These are phyloP conservation scores for Scaptomyza graminum DNA, from an alignment of 1,140 invertebrate species.

Conservation along the genomic window DNA sequence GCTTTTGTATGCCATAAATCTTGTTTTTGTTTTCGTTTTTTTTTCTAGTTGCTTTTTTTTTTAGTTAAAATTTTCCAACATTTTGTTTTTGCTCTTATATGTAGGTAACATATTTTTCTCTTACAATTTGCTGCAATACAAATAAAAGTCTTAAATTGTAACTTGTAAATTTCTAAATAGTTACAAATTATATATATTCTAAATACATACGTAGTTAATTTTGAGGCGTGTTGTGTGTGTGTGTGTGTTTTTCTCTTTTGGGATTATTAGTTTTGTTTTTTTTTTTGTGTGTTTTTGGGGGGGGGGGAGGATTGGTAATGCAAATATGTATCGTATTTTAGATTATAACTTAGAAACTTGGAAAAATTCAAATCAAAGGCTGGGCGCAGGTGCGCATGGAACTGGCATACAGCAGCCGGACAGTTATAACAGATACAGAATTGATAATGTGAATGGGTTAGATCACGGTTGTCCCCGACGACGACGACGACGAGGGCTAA, in stretches of 20 bases:
- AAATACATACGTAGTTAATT: constrained; percentile 74
- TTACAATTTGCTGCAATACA: constrained; percentile 79
- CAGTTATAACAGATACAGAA: constrained; percentile 37
- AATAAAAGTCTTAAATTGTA: constrained; percentile 81
- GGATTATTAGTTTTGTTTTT: constrained; percentile 33
- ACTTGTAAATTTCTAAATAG: constrained; percentile 79
- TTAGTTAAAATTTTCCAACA: constrained; percentile 77
- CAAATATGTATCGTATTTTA: constrained; percentile 75
- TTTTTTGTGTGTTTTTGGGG: constrained; percentile 20
- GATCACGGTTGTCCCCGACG: constrained; percentile 11
- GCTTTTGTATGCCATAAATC: constrained; percentile 63
- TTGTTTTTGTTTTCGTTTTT: too few species aligned
- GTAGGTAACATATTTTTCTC: constrained; percentile 78
- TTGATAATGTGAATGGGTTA: constrained; percentile 18
- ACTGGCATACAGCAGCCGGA: constrained; percentile 55
- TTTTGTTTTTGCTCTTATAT: constrained; percentile 75
- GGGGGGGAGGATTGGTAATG: constrained; percentile 57
- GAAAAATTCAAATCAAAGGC: constrained; percentile 78
- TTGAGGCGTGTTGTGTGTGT: constrained; percentile 70
- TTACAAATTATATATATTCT: constrained; percentile 74
- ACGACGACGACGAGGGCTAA: neutral
- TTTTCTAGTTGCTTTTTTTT: constrained; percentile 34
- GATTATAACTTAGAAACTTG: constrained; percentile 78
- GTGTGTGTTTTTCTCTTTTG: constrained; percentile 22
- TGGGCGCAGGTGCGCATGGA: constrained; percentile 62